phyloP scores from a whole-genome alignment of 2,888 invertebrate species.

The Melikaiella ostensackeni region DNA sequence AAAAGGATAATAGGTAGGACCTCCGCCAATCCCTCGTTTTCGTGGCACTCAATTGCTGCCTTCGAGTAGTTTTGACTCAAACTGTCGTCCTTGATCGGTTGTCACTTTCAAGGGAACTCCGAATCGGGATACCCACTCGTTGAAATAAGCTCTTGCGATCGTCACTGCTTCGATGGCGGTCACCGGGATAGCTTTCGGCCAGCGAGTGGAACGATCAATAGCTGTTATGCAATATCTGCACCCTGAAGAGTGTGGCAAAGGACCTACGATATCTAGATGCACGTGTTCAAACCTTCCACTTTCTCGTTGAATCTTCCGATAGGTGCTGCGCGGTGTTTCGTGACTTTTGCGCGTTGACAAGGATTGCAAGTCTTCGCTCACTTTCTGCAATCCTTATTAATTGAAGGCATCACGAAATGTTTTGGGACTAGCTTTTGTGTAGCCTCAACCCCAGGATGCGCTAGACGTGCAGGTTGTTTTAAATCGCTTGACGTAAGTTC shows the following conservation, averaged over 20 bases:
- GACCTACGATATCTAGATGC: constrained; percentile 68
- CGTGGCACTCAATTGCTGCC: too few relatives aligned
- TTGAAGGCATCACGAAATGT: constrained; percentile 71
- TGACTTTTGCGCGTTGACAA: constrained; percentile 70
- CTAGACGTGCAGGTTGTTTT: constrained; percentile 58
- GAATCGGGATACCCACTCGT: too few relatives aligned
- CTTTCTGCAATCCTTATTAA: constrained; percentile 64
- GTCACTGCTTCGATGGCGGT: constrained; percentile 51
- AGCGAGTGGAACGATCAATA: constrained; percentile 61
- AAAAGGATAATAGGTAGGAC: too few relatives aligned
- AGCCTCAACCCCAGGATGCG: constrained; percentile 59
- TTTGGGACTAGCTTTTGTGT: constrained; percentile 62
- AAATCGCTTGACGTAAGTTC: constrained; percentile 45
- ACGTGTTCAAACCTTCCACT: constrained; percentile 63
- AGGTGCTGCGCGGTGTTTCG: constrained; percentile 55
- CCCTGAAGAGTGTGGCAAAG: constrained; percentile 37
- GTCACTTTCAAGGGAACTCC: too few relatives aligned
- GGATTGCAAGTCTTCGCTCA: constrained; percentile 66
- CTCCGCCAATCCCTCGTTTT: too few relatives aligned
- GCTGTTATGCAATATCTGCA: constrained; percentile 68
- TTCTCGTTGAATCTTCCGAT: constrained; percentile 56
- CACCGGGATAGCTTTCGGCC: constrained; percentile 54
- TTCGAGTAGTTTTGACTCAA: too few relatives aligned
- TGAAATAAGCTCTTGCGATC: constrained; percentile 39
- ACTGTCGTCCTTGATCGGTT: too few relatives aligned